Percentiles rank a stretch among this genome's conserved stretches.
phyloP scores from a whole-genome alignment of 2,113 vertebrate species.

The Poicephalus gulielmi region DNA sequence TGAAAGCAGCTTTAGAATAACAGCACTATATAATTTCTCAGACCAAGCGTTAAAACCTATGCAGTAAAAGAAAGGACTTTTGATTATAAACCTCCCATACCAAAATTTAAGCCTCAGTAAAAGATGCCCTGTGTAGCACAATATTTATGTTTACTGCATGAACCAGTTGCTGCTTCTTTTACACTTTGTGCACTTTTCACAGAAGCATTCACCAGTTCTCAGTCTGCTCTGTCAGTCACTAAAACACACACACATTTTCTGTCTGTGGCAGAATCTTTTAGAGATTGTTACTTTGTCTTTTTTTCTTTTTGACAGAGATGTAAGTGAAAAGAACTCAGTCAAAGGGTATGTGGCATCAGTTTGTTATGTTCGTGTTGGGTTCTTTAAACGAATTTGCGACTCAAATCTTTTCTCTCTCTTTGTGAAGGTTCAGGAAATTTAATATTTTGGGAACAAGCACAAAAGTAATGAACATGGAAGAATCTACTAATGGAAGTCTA shows the following conservation, averaged over 20 bases:
- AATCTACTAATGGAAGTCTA: slow-evolving; percentile 93
- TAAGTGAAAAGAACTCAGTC: slow-evolving; percentile 85
- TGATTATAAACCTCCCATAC: not conserved
- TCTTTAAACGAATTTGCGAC: not conserved
- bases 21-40: not conserved
- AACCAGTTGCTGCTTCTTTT: not conserved
- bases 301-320: slow-evolving; percentile 78
- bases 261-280: not conserved
- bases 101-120: not conserved
- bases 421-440: slow-evolving; percentile 90
- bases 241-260: not conserved
- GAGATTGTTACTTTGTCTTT: not conserved
- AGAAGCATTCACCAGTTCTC: not conserved
- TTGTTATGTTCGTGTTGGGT: not conserved
- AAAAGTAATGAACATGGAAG: slow-evolving; percentile 99
- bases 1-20: not conserved
- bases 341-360: slow-evolving; percentile 83
- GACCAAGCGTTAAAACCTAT: not conserved
- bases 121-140: not conserved
- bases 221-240: not conserved
- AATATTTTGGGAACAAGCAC: slow-evolving; percentile 96
- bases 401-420: not conserved
- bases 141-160: not conserved
- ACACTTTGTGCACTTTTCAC: not conserved
- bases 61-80: not conserved